Percentiles rank a stretch among this genome's conserved stretches.
These are phyloP conservation scores for Eulithis prunata DNA, from an alignment of 2,888 invertebrate species.

Conservation along the genomic window DNA sequence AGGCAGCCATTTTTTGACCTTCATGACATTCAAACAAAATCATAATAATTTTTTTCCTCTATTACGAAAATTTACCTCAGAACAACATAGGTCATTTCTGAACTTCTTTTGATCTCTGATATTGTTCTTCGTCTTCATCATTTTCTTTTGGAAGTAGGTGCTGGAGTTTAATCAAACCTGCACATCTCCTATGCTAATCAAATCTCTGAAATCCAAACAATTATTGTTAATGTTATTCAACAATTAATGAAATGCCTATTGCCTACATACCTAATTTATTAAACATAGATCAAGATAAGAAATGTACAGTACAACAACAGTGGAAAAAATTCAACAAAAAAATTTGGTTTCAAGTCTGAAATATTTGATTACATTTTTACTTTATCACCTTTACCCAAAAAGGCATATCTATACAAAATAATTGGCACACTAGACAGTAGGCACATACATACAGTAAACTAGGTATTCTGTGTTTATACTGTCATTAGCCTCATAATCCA, in stretches of 20 bases:
- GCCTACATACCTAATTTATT: neutral
- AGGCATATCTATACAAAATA: neutral
- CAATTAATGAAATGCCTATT: too few relatives aligned
- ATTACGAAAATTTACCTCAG: too few relatives aligned
- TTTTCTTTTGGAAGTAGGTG: slow-evolving; percentile 19
- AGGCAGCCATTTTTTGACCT: too few relatives aligned
- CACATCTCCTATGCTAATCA: slow-evolving; percentile 21
- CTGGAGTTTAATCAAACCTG: slow-evolving; percentile 10
- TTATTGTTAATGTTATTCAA: slow-evolving; percentile 4
- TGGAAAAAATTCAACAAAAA: neutral
- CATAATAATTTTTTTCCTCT: too few relatives aligned
- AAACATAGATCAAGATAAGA: slow-evolving; percentile 5
- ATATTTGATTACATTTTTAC: neutral
- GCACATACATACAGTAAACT: neutral
- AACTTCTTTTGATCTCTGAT: slow-evolving; percentile 5
- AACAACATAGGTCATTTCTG: too few relatives aligned
- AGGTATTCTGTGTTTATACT: neutral
- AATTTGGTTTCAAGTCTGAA: neutral
- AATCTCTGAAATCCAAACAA: slow-evolving; percentile 7
- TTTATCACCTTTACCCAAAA: neutral
- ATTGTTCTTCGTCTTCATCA: slow-evolving; percentile 16
- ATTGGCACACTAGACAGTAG: slow-evolving; percentile 3
- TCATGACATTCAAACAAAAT: too few relatives aligned
- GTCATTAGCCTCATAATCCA: slow-evolving; percentile 2
- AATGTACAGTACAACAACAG: neutral